Percentiles rank a stretch among this genome's conserved stretches.
These are phyloP conservation scores for Thelaira solivaga DNA, from an alignment of 2,888 invertebrate genomes.

Conservation along the genomic window DNA sequence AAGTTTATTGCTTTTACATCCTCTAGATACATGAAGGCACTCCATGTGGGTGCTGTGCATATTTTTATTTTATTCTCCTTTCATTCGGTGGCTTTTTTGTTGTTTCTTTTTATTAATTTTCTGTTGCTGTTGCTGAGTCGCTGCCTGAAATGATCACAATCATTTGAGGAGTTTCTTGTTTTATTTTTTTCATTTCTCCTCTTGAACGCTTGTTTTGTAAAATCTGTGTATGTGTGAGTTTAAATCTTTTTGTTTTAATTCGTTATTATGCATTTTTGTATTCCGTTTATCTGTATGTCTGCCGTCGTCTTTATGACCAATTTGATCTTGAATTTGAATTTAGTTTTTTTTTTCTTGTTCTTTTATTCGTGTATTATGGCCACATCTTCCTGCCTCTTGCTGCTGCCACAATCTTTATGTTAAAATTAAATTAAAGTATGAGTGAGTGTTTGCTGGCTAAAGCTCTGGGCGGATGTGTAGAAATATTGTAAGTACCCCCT, in stretches of 20 bases:
- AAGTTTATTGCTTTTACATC: conserved; percentile 40
- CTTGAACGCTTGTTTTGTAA: neutral
- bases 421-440: conserved; percentile 34
- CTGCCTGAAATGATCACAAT: conserved; percentile 47
- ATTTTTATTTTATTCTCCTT: conserved; percentile 52
- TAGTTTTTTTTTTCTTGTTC: no score
- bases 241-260: neutral
- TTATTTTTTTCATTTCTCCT: conserved; percentile 39
- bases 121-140: neutral
- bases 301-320: conserved; percentile 55
- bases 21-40: conserved; percentile 47
- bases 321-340: conserved; percentile 63
- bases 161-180: conserved; percentile 28
- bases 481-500: conserved; percentile 47
- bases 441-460: no score
- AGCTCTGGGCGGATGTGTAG: conserved; percentile 59
- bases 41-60: conserved; percentile 61
- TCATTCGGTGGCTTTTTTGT: conserved; percentile 35
- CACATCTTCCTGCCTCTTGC: conserved; percentile 38
- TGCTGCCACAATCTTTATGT: neutral
- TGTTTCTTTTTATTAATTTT: conserved; percentile 1
- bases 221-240: conserved; percentile 1
- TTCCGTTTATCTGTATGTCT: conserved; percentile 27
- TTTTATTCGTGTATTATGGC: conserved; percentile 43
- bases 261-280: conserved; percentile 25